Evolutionary conservation across 1,140 invertebrate genomes (phyloP).

Genomic region (Leptopilina clavipes): DNA sequence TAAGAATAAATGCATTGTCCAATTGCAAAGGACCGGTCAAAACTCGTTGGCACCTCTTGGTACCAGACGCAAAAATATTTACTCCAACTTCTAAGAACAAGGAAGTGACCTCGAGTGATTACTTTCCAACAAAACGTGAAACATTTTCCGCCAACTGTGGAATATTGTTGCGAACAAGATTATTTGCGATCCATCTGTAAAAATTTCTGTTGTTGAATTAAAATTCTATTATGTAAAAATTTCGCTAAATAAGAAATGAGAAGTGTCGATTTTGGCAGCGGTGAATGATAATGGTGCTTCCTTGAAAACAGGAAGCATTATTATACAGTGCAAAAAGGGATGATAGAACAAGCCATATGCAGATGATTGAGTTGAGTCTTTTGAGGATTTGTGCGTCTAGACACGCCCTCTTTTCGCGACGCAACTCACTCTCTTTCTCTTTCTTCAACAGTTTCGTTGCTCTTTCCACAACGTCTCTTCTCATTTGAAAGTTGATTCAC

Average conservation of each 20-base stretch:
- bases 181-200: too few species aligned
- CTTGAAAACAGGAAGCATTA: slow-evolving; percentile 8
- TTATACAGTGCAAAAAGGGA: slow-evolving; percentile 2
- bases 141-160: too few species aligned
- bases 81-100: slow-evolving; percentile 9
- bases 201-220: too few species aligned
- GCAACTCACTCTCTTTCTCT: not conserved
- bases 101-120: slow-evolving; percentile 12
- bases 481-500: slow-evolving; percentile 59
- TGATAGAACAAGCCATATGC: slow-evolving; percentile 36
- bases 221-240: too few species aligned
- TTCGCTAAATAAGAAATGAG: not conserved
- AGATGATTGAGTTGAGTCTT: slow-evolving; percentile 16
- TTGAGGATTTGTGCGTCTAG: slow-evolving; percentile 64
- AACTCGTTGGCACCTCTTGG: slow-evolving; percentile 35
- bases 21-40: slow-evolving; percentile 23
- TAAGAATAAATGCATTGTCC: slow-evolving; percentile 43
- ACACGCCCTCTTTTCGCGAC: slow-evolving; percentile 50
- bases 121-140: not conserved
- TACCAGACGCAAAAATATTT: slow-evolving; percentile 42
- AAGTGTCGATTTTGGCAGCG: not conserved
- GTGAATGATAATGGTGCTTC: not conserved
- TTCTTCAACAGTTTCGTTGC: slow-evolving; percentile 32
- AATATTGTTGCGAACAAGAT: too few species aligned
- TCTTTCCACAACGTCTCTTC: slow-evolving; percentile 34